Evolutionary conservation across 2,888 invertebrate genomes (phyloP).

Genomic region (Cheilosia vulpina): DNA sequence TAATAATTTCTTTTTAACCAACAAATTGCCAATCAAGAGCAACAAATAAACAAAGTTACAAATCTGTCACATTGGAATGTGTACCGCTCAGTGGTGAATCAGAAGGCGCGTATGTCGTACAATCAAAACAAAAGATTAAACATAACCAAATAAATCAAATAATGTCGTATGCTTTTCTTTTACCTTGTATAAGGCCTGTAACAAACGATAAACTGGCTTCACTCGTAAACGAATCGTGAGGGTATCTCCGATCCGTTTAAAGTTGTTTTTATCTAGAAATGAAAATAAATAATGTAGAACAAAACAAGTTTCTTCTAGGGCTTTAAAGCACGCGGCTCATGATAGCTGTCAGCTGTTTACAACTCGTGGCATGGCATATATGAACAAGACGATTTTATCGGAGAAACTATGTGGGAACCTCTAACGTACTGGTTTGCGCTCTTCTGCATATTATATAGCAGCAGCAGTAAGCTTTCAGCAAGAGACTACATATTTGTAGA

Average conservation of each 20-base stretch:
- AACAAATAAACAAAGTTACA: neutral
- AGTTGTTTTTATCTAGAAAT: conserved; percentile 44
- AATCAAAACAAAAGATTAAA: conserved; percentile 47
- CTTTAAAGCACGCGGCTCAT: conserved; percentile 27
- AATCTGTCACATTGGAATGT: conserved; percentile 38
- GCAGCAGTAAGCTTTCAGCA: no score
- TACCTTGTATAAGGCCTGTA: conserved; percentile 26
- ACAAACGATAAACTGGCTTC: conserved; percentile 22
- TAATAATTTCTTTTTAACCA: neutral
- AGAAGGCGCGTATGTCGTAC: conserved; percentile 1
- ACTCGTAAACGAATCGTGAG: conserved; percentile 8
- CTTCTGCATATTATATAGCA: no score
- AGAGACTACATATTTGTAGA: no score
- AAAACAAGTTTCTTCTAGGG: conserved; percentile 32
- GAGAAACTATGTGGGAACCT: no score
- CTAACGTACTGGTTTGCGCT: no score
- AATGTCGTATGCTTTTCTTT: neutral
- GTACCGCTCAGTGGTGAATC: conserved; percentile 3
- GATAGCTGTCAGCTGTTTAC: conserved; percentile 55
- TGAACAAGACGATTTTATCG: no score
- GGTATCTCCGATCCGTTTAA: conserved; percentile 17
- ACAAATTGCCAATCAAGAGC: neutral
- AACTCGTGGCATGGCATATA: conserved; percentile 15
- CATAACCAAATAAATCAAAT: neutral
- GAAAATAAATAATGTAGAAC: conserved; percentile 44